A percentile compares a stretch with the other conserved stretches of the same genome.
Evolutionary conservation across 2,113 vertebrate species (phyloP).

Genomic region (Astur gentilis): DNA sequence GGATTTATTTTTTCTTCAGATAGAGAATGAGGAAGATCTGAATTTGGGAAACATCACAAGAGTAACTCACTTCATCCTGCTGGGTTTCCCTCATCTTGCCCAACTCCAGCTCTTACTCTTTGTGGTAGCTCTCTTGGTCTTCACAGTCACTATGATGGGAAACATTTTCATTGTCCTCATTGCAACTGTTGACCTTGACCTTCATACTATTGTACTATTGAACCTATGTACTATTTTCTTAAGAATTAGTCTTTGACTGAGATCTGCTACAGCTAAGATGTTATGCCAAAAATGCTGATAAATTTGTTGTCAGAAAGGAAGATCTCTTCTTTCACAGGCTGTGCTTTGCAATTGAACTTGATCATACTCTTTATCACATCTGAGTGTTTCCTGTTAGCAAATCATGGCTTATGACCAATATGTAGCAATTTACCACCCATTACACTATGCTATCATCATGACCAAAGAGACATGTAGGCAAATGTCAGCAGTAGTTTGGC

Average conservation of each 20-base stretch:
- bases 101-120: neutral
- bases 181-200: neutral
- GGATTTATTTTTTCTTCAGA: neutral
- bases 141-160: neutral
- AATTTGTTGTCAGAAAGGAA: neutral
- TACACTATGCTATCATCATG: conserved; percentile 18
- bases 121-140: neutral
- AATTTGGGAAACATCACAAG: neutral
- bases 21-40: neutral
- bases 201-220: neutral
- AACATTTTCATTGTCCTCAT: conserved; percentile 24
- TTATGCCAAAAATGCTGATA: conserved; percentile 2
- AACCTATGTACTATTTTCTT: conserved; percentile 23
- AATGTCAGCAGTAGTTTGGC: neutral
- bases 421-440: conserved; percentile 1
- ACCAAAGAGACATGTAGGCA: neutral
- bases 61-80: neutral
- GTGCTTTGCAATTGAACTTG: conserved; percentile 16
- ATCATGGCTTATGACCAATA: conserved; percentile 45
- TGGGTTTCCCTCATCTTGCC: neutral
- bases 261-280: neutral
- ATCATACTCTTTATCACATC: neutral
- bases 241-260: conserved; percentile 26
- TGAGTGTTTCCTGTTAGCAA: neutral
- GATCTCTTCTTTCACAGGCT: neutral